Conservation (phyloP, 2,113 vertebrate genomes). For the Hippocampus mohnikei region DNA sequence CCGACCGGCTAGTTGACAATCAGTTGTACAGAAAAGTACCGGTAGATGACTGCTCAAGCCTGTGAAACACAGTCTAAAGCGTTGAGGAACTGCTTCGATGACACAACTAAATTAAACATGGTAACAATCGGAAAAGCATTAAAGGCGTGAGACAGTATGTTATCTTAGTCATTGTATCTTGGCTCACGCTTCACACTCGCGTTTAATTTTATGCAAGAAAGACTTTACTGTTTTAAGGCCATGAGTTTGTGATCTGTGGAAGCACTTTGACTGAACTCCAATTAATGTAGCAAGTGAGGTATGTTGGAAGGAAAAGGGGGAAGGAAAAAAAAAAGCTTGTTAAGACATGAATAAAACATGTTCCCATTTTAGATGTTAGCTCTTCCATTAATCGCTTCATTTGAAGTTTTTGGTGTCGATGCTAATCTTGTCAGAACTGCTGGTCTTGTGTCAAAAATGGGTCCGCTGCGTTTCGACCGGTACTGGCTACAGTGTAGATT, state of each 20-base stretch:
- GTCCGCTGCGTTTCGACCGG: neutral
- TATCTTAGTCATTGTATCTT: neutral
- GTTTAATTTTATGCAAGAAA: conserved; percentile 7
- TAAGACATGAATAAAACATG: conserved; percentile 16
- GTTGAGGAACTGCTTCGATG: neutral
- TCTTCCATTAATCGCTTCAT: neutral
- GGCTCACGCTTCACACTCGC: conserved; percentile 5
- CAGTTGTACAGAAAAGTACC: neutral
- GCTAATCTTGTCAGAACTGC: neutral
- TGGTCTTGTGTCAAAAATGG: neutral
- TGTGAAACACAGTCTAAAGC: neutral
- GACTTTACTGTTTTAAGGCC: neutral
- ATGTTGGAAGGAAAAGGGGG: neutral
- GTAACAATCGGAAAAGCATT: neutral
- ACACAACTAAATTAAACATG: conserved; percentile 9
- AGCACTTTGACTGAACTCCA: neutral
- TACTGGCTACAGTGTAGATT: neutral
- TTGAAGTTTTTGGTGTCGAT: neutral
- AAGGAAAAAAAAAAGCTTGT: neutral
- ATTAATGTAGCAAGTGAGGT: neutral
- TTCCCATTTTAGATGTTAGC: conserved; percentile 1
- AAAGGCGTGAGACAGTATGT: conserved; percentile 10
- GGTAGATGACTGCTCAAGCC: neutral
- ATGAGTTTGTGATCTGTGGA: neutral
- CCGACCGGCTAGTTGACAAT: neutral